Conservation (phyloP, 2,113 vertebrate genomes). For the Pedionomus torquatus region DNA sequence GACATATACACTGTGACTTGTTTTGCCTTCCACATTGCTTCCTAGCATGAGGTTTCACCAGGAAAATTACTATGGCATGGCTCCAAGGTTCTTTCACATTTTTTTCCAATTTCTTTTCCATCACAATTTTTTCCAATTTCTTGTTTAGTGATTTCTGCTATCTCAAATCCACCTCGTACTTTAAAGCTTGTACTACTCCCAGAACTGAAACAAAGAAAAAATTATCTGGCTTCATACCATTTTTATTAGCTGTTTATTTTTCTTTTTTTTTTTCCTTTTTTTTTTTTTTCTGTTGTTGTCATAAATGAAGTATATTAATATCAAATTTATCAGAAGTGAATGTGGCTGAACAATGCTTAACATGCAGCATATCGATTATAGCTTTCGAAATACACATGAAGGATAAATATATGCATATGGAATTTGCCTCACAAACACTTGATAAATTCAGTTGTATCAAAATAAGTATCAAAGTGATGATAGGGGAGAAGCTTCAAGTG, state of each 20-base stretch:
- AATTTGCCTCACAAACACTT: not conserved
- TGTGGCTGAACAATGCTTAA: constrained; percentile 21
- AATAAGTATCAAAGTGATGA: not conserved
- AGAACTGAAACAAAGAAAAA: not conserved
- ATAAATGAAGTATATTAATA: constrained; percentile 25
- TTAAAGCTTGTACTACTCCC: not conserved
- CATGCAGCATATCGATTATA: not conserved
- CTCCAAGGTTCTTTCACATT: not conserved
- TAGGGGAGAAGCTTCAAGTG: not conserved
- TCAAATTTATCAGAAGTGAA: not conserved
- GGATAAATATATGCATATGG: not conserved
- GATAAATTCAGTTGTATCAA: constrained; percentile 21
- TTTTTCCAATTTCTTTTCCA: not conserved
- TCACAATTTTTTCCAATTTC: not conserved
- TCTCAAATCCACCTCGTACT: not conserved
- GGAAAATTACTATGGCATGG: not conserved
- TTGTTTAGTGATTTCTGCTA: not conserved
- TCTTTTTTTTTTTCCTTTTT: too few species aligned
- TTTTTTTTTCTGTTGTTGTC: not conserved
- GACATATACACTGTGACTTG: not conserved
- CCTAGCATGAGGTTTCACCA: not conserved
- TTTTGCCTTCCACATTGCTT: not conserved
- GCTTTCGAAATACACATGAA: not conserved
- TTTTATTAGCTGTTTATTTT: constrained; percentile 10
- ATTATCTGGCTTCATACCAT: not conserved